Evolutionary conservation across 2,113 vertebrate species (phyloP), one percentile per base, ranked within the genome.

Genomic region (Misgurnus mizolepis): DNA sequence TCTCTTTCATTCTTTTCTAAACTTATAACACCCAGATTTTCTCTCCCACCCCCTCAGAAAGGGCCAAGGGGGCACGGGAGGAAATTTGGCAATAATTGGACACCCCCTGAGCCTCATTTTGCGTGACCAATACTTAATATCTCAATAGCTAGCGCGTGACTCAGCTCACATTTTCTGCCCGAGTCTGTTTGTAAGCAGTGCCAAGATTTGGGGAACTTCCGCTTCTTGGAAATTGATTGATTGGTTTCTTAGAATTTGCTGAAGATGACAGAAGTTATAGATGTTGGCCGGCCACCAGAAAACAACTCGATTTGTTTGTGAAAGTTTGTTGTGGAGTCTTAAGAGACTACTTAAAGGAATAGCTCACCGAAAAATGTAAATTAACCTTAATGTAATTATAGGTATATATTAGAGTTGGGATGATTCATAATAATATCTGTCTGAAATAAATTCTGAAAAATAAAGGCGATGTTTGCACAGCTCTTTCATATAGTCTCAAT

Each of bases 61-160:
- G 43, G 66, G 50, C 60, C 11, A 78, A 49, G 49, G 22, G 55
- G 80, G 76, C 56, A 65, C 45, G 7, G 68, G 85, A 80, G 75
- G 85, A 89, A 90, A 90, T 80, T 80, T 92, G 87, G 80, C 83
- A 88, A 89, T 93, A 92, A 93, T 90, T 87, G 91, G 91, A 89
- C 85, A 66, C 79, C 88, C 87, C 82, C 81, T 87, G 83, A 75
- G 85, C 88, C 80, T 89, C 88, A 82, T 88, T 91, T 91, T 67
- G 78, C 6, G 14, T 64, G 72, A 75, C 72, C 41, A 64, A 49
- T 49, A 64, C 60, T 49, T 22, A 17, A 9, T 34, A 17, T 17
- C 55, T n/a, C 43, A 62, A 62, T 75, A 17, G 7, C 12, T 17
- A 17, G n/a, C 39, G 12, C 1, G 22, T 75, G 72, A 49, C 43